phyloP scores from a whole-genome alignment of 2,888 invertebrate genomes.

The Beris morrisii region DNA sequence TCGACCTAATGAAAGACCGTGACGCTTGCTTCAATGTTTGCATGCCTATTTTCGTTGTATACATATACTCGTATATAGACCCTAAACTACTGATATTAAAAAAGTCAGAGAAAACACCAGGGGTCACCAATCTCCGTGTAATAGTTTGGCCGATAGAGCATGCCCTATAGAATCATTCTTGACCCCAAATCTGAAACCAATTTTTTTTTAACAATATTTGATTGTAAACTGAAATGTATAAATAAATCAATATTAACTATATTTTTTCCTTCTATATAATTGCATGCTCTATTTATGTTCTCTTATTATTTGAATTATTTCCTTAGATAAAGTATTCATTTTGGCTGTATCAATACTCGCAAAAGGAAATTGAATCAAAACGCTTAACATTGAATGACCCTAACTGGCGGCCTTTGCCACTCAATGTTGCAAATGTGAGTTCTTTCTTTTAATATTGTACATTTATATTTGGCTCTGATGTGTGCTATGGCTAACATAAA shows the following conservation, averaged over 20 bases:
- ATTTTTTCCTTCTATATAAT: no score
- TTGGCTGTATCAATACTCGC: constrained; percentile 65
- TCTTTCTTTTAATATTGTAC: constrained; percentile 1
- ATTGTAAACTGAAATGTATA: no score
- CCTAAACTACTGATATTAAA: no score
- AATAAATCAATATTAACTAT: no score
- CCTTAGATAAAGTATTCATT: constrained; percentile 71
- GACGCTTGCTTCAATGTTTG: background rate
- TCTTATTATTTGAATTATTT: constrained; percentile 24
- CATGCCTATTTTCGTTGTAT: constrained; percentile 7
- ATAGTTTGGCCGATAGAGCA: no score
- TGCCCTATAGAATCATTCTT: no score
- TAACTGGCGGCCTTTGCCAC: constrained; percentile 64
- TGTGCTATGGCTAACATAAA: no score
- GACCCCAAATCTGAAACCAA: no score
- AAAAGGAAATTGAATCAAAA: constrained; percentile 61
- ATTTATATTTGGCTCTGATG: background rate
- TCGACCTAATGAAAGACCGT: background rate
- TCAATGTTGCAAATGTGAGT: constrained; percentile 72
- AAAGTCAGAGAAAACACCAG: no score
- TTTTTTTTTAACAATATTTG: no score
- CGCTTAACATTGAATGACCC: constrained; percentile 63
- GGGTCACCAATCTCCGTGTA: no score
- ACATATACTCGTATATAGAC: background rate
- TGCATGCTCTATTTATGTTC: no score